Evolutionary conservation across 2,797 vertebrate genomes (phyloP).

Genomic region (Manis crassicaudata): DNA sequence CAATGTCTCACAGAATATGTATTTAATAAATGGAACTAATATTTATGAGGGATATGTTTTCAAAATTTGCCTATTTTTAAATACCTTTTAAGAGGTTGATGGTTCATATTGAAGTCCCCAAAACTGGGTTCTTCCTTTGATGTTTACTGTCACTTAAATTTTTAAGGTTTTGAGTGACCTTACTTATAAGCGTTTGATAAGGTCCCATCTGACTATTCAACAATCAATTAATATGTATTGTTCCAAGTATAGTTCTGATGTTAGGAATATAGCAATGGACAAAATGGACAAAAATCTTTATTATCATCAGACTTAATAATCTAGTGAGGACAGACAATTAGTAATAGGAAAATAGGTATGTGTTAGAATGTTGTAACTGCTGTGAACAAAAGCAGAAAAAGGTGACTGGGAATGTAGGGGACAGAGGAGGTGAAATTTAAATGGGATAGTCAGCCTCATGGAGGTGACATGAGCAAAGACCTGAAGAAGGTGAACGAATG

Average conservation of each 20-base stretch:
- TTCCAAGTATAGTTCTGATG: constrained; percentile 19
- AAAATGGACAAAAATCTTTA: constrained; percentile 21
- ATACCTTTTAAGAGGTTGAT: not conserved
- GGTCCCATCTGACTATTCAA: constrained; percentile 23
- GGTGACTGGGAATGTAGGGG: not conserved
- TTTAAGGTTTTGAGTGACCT: constrained; percentile 28
- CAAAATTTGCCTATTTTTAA: constrained; percentile 21
- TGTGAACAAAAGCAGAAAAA: not conserved
- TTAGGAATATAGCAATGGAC: constrained; percentile 21
- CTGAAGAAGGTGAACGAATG: not conserved
- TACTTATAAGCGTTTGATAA: constrained; percentile 58
- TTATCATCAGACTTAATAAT: not conserved
- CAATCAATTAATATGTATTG: constrained; percentile 24
- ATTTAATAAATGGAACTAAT: constrained; percentile 3
- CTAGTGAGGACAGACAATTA: not conserved
- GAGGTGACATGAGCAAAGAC: not conserved
- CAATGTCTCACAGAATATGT: not conserved
- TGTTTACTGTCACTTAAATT: constrained; percentile 32
- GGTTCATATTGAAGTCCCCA: not conserved
- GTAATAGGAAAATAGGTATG: not conserved
- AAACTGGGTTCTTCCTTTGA: constrained; percentile 47
- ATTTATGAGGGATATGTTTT: not conserved
- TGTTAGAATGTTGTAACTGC: not conserved
- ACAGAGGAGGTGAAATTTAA: not conserved
- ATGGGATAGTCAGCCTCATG: not conserved